phyloP scores from a whole-genome alignment of 1,140 invertebrate genomes.

The Orius insidiosus region DNA sequence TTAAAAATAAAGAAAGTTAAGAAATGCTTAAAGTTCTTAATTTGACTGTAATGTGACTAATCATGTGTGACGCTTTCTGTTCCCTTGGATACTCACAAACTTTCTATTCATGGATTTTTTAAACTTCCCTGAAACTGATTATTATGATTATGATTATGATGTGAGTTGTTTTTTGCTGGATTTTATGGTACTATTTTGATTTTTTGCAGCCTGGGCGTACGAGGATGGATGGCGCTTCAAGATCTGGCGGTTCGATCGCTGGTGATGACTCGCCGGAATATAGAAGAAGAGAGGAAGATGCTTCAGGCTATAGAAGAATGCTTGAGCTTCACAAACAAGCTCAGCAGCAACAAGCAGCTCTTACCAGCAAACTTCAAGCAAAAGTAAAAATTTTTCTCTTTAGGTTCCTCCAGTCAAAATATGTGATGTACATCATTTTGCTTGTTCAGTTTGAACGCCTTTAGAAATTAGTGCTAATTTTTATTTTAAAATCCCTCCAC shows the following conservation, averaged over 20 bases:
- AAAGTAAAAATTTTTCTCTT: slow-evolving; percentile 40
- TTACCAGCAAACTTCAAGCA: slow-evolving; percentile 79
- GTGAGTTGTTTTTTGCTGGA: slow-evolving; percentile 8
- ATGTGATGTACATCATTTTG: too few relatives aligned
- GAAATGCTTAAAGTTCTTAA: too few relatives aligned
- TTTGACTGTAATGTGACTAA: too few relatives aligned
- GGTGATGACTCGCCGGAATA: slow-evolving; percentile 28
- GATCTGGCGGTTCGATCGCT: slow-evolving; percentile 22
- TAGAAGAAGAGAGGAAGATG: slow-evolving; percentile 63
- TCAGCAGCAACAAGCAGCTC: slow-evolving; percentile 76
- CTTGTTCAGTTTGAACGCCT: too few relatives aligned
- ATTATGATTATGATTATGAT: slow-evolving; percentile 15
- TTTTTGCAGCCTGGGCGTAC: slow-evolving; percentile 10
- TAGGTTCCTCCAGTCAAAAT: too few relatives aligned
- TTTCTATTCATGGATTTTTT: neutral
- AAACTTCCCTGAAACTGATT: neutral
- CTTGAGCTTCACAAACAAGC: slow-evolving; percentile 78
- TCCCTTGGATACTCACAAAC: neutral
- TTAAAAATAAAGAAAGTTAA: too few relatives aligned
- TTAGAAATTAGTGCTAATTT: too few relatives aligned
- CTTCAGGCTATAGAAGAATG: slow-evolving; percentile 61
- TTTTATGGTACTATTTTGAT: neutral
- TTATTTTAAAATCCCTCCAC: too few relatives aligned
- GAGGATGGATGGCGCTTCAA: slow-evolving; percentile 19
- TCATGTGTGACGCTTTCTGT: neutral